Base-by-base conservation (phyloP, 2,797 vertebrate genomes). In the Iguana delicatissima region DNA sequence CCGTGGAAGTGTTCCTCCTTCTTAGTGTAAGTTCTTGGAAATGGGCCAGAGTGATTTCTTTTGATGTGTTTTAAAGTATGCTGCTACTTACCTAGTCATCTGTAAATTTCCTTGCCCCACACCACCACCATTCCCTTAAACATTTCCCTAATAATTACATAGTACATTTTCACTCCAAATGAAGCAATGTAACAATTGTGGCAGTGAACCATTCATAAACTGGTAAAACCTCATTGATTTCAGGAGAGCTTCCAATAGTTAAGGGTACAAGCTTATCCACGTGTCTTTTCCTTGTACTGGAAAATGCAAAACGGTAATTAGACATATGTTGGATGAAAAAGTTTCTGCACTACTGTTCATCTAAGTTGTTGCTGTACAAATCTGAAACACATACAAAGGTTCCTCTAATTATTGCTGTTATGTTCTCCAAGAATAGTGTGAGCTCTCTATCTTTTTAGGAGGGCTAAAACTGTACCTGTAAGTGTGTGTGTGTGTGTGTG, bases 241-340 rank as follows among this genome's bases (percentile, higher is more conserved):
- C 26, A 74, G 5, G 42, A 57, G 73, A 64, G 29, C 81, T 24
- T 64, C 57, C 46, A 52, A 50, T 16, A 92, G n/a, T 50, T 77
- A 57, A 14, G 6, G 89, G 0, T 0, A 0, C 50, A 90, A 91
- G 32, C 2, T 82, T 42, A 42, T 52, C 90, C 92, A 87, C 85
- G 20, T 59, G 89, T 92, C 84, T 90, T 35, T 57, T 90, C 73
- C 1, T 3, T 52, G 1, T 74, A n/a, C 55, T 6, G 26, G 35
- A 91, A 57, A 93, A 92, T 38, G 1, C 62, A 72, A 72, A 91
- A 12, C 6, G 20, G 50, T 83, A 84, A 84, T 85, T 85, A 89
- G 42, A 29, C 8, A 52, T 79, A 69, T 79, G 32, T 7, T 38
- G 59, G 57, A 42, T 1, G 8, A 67, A 52, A 22, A 85, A 29